Evolutionary conservation across 2,113 vertebrate genomes (phyloP).

Genomic region (Pangasianodon gigas): DNA sequence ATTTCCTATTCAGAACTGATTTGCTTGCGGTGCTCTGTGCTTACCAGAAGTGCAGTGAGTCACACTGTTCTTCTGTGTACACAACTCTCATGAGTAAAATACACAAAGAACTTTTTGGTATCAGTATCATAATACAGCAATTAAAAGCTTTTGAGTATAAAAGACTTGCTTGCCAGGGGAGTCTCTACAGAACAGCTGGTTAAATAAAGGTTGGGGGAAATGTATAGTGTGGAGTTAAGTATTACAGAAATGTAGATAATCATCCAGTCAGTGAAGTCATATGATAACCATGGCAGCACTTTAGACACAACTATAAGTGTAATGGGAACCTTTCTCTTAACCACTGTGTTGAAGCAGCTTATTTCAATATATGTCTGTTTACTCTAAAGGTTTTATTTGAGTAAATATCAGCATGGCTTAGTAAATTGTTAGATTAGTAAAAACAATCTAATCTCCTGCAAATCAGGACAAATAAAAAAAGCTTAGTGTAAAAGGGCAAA

Average conservation of each 20-base stretch:
- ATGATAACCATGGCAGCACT: background rate
- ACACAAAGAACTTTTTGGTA: background rate
- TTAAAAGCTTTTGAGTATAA: background rate
- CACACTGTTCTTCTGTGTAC: background rate
- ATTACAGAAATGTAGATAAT: background rate
- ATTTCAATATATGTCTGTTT: background rate
- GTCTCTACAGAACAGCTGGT: background rate
- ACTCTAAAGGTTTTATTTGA: background rate
- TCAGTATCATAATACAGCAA: background rate
- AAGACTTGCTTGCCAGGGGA: background rate
- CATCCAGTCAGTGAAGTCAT: background rate
- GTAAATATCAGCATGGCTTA: background rate
- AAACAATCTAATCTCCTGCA: background rate
- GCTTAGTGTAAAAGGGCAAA: background rate
- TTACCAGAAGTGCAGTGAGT: slow-evolving; percentile 1
- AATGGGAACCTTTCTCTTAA: background rate
- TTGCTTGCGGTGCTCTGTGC: slow-evolving; percentile 30
- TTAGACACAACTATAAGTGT: background rate
- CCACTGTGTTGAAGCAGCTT: background rate
- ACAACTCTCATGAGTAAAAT: background rate
- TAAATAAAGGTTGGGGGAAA: background rate
- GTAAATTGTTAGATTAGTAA: background rate
- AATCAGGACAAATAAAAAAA: background rate
- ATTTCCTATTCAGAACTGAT: slow-evolving; percentile 40
- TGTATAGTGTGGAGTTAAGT: background rate